These are phyloP conservation scores for Marronus borbonicus DNA, from an alignment of 2,888 invertebrate species.

Conservation along the genomic window DNA sequence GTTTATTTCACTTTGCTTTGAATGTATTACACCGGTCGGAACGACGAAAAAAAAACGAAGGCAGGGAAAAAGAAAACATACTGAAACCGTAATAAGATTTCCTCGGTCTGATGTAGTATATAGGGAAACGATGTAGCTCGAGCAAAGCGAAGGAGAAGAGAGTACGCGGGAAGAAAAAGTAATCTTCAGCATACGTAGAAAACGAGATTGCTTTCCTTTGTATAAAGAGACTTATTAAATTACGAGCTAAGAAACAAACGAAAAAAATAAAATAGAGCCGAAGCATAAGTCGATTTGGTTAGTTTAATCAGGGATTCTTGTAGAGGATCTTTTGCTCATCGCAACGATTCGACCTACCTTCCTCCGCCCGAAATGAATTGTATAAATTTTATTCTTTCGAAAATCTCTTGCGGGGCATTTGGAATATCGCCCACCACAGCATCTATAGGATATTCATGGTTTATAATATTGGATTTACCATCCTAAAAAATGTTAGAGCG, in stretches of 20 bases:
- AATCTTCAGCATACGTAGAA: conserved; percentile 41
- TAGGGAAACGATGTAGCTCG: conserved; percentile 4
- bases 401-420: conserved; percentile 2
- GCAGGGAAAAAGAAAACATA: conserved; percentile 21
- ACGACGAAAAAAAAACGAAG: conserved; percentile 17
- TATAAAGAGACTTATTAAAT: conserved; percentile 46
- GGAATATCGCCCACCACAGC: no score
- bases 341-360: not conserved
- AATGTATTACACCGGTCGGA: conserved; percentile 23
- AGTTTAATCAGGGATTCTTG: conserved; percentile 37
- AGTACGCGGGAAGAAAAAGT: conserved; percentile 29
- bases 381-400: conserved; percentile 8
- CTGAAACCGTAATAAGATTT: conserved; percentile 43
- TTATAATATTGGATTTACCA: no score
- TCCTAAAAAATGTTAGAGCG: no score
- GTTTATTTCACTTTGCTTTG: conserved; percentile 46
- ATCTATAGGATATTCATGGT: no score
- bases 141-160: not conserved
- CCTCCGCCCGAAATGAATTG: conserved; percentile 18
- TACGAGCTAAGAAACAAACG: conserved; percentile 39
- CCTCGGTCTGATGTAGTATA: not conserved
- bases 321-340: conserved; percentile 2
- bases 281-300: conserved; percentile 37
- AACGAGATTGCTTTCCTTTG: conserved; percentile 42
- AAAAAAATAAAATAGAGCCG: conserved; percentile 36